Base-by-base conservation (phyloP, 2,113 vertebrate species). In the Antigone vipio region DNA sequence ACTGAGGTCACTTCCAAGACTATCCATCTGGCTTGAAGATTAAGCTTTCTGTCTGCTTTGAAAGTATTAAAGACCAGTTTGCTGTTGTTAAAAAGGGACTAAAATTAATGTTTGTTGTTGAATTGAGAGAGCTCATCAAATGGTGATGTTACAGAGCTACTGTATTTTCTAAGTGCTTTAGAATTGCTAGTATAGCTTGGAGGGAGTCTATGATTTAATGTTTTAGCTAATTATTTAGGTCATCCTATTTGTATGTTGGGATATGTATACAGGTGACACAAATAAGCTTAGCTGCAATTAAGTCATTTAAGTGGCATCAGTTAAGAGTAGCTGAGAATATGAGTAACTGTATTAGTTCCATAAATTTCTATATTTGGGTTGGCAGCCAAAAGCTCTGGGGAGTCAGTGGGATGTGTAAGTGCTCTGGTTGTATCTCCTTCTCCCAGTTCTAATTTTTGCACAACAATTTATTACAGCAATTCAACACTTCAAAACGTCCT, bases 1-100 rank as follows among this genome's bases (percentile, higher is more conserved):
- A 30, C 68, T 84, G 86, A 89, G 56, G 76, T 95, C 0, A 86
- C 91, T 86, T 93, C 80, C 60, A 85, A 92, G 38, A 77, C 22
- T 30, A 12, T 72, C 47, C 82, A 88, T 93, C 93, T 95, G 88
- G 95, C 91, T 84, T 49, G 66, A 95, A 84, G 73, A 64, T 74
- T 30, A 78, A 73, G 69, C 45, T 93, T 96, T 94, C 56, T 10
- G 2, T 85, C 71, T 94, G 93, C 81, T 93, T 82, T 88, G 71
- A 79, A 79, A 89, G 18, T 89, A 42, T 64, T 75, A 72, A 29
- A 56, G 24, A 85, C 79, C 35, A 75, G 30, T 77, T 80, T 5
- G 1, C 55, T 84, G 9, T 79, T 64, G 45, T 63, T 90, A 64
- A 67, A 89, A 85, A 35, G 5, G 21, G 50, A 30, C 47, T 74